Conservation (phyloP, 2,888 invertebrate genomes). For the Acronicta leporina region DNA sequence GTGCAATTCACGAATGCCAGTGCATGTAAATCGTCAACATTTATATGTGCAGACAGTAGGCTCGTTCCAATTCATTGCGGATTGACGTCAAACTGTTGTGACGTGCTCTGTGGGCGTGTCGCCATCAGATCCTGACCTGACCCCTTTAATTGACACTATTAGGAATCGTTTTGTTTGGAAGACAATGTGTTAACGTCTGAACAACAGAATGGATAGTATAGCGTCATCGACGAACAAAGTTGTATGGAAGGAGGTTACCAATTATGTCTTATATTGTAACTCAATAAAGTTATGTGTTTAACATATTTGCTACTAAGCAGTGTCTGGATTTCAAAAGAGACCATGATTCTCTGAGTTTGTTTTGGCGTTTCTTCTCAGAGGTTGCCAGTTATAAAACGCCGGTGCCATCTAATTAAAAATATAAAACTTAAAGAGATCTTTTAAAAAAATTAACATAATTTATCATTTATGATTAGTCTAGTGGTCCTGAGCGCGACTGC, state of each 20-base stretch:
- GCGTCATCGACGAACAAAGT: background rate
- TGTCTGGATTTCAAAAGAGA: no score
- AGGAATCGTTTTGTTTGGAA: conserved; percentile 10
- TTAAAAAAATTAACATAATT: no score
- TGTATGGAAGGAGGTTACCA: background rate
- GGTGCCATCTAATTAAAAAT: no score
- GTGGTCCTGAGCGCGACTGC: no score
- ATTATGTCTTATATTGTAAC: no score
- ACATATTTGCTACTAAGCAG: no score
- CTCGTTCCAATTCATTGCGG: conserved; percentile 17
- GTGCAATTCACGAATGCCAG: background rate
- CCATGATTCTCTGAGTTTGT: no score
- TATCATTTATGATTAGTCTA: no score
- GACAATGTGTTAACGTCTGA: conserved; percentile 1
- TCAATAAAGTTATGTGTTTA: no score
- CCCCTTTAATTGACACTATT: conserved; percentile 29
- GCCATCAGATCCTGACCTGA: conserved; percentile 39
- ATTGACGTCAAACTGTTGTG: conserved; percentile 36
- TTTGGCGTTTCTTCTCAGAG: no score
- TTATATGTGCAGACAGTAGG: conserved; percentile 10
- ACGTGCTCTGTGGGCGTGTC: conserved; percentile 27
- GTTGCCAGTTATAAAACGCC: no score
- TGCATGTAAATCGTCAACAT: conserved; percentile 5
- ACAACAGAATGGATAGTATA: background rate
- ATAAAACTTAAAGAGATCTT: no score